Evolutionary conservation across 1,140 invertebrate species (phyloP), one percentile per base, ranked within the genome.

Genomic region (Sminthurides bifidus): DNA sequence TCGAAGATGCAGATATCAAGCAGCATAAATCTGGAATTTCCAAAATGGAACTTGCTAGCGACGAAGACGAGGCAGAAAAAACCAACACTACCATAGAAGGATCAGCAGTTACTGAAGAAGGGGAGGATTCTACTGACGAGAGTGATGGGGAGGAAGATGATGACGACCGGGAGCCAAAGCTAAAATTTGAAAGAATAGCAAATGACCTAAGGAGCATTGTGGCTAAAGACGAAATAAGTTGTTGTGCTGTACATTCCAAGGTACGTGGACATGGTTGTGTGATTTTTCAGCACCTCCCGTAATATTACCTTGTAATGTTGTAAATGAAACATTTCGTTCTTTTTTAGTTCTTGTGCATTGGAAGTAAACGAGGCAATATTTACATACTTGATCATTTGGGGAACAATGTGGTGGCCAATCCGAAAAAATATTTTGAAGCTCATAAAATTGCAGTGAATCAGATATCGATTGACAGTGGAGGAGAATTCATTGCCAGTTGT

Each of bases 401-500:
- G 0, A 92, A 96, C 70, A 81, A 77, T 21, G 81, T 88, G 2
- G 71, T 57, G 1, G 24, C 53, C 1, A 50, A 37, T 27, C 49
- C 78, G 57, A 79, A 79, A 30, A 84, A 82, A 66, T 82, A 81
- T 67, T 70, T 90, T 58, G 77, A 79, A 54, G 78, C 83, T 41
- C 92, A 97, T 66, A 79, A 85, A 14, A 83, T 91, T 6, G 83
- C 87, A 35, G 87, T 97, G 0, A 96, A 95, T 74, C 84, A 89
- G 67, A 91, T 98, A 58, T 91, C 87, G 54, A 89, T 97, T 58
- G 93, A 97, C 70, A 70, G 78, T 29, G 90, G 83, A 68, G 93
- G 92, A 23, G 90, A 95, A 66, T 86, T 83, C 67, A 81, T 94
- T 45, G 86, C 84, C n/a, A 92, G 87, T 43, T 96, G 92, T 71